These are phyloP conservation scores for Myoxocephalus aenaeus DNA, from an alignment of 2,797 vertebrate species.

Conservation along the genomic window DNA sequence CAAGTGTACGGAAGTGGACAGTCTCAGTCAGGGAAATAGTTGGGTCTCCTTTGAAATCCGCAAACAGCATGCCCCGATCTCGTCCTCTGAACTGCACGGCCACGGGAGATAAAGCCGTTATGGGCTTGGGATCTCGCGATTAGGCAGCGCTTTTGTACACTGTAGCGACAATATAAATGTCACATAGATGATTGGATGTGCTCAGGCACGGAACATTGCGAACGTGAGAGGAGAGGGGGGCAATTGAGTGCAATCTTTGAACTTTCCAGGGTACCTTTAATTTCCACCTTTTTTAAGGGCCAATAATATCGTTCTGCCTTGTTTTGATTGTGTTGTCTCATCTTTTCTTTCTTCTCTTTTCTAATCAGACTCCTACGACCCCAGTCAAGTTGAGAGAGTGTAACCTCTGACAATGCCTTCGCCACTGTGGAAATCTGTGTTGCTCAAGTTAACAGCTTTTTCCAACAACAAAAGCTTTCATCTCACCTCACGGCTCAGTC, in stretches of 20 bases:
- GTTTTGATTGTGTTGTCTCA: constrained; percentile 22
- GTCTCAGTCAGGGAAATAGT: neutral
- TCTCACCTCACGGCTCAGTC: constrained; percentile 60
- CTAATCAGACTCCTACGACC: constrained; percentile 91
- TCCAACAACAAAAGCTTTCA: constrained; percentile 68
- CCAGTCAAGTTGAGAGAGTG: constrained; percentile 96
- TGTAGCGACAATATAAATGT: too few species aligned
- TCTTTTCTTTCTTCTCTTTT: constrained; percentile 47
- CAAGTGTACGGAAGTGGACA: neutral
- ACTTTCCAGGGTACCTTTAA: neutral
- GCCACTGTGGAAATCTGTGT: constrained; percentile 67
- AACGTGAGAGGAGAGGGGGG: too few species aligned
- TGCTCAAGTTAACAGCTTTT: constrained; percentile 65
- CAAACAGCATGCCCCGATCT: too few species aligned
- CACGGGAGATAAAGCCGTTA: too few species aligned
- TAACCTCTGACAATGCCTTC: constrained; percentile 76
- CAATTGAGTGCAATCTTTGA: neutral
- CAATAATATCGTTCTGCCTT: constrained; percentile 19
- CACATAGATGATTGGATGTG: too few species aligned
- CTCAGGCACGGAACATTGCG: too few species aligned
- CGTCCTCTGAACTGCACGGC: too few species aligned
- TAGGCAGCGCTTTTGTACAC: too few species aligned
- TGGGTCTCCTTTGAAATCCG: too few species aligned
- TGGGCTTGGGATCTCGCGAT: too few species aligned
- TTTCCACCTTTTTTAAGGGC: neutral